These are phyloP conservation scores for Symphodus melops DNA, from an alignment of 2,113 vertebrate species.

Conservation along the genomic window DNA sequence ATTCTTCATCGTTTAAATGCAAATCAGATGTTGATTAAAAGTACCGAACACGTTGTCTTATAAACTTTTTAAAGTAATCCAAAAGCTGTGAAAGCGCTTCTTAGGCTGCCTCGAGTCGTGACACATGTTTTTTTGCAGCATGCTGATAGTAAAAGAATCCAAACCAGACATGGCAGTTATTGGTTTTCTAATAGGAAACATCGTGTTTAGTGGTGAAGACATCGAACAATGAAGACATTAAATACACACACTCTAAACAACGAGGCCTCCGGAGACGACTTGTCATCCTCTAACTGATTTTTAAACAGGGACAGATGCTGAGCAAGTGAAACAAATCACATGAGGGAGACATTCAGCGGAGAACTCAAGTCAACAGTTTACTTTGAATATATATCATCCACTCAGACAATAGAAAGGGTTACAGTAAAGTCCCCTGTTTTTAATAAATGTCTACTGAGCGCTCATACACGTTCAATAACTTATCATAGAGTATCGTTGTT, in stretches of 20 bases:
- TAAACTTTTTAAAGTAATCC: background rate
- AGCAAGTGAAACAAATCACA: constrained; percentile 30
- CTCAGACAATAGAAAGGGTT: background rate
- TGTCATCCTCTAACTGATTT: constrained; percentile 38
- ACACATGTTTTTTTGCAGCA: constrained; percentile 20
- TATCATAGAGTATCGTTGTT: background rate
- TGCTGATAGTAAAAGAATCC: constrained; percentile 34
- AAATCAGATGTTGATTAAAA: background rate
- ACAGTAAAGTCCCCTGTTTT: background rate
- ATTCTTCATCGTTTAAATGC: background rate
- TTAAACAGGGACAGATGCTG: constrained; percentile 56
- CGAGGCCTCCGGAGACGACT: constrained; percentile 15
- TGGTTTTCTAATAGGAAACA: constrained; percentile 66
- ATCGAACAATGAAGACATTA: constrained; percentile 51
- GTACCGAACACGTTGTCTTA: background rate
- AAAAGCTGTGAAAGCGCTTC: background rate
- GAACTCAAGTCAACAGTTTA: background rate
- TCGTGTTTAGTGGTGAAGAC: constrained; percentile 25
- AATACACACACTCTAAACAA: constrained; percentile 37
- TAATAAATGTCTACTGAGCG: background rate
- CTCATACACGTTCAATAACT: background rate
- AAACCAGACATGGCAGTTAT: constrained; percentile 40
- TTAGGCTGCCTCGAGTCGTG: constrained; percentile 5
- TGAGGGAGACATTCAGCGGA: background rate
- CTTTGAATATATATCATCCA: constrained; percentile 24